Evolutionary conservation across 2,797 vertebrate genomes (phyloP), one percentile per base, ranked within the genome.

Genomic region (Bradypodion ventrale): DNA sequence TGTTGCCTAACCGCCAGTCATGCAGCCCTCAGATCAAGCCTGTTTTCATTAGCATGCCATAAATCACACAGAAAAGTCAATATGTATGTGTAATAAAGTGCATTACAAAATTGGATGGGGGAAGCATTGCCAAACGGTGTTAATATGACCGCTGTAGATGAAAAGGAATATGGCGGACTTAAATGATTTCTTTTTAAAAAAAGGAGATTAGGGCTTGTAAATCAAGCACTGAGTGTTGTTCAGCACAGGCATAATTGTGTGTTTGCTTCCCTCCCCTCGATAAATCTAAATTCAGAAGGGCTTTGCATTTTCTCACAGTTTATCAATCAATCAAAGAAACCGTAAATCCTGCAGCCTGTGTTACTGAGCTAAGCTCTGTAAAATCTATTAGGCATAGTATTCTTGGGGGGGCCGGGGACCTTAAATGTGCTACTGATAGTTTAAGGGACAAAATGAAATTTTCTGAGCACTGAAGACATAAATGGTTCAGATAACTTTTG

Each of bases 1-100:
- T 83, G 77, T 63, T 76, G 87, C 82, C 80, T 78, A 85, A 76
- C 65, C 89, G 89, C 79, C 87, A 79, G 16, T 85, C 80, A 63
- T 59, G 74, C 0, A 78, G 21, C 32, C 49, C 66, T 62, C 70
- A 66, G 2, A 66, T 85, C 23, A 80, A 79, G 37, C 70, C 27
- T 56, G 77, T 23, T 82, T 83, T 52, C 82, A 80, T 87, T 49
- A 73, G 13, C 65, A 62, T 7, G 32, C 80, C 72, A 75, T 75
- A 70, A 87, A 84, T 83, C 25, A 63, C 13, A 23, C 74, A 84
- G 70, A 23, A 7, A 81, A 70, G 59, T 83, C 85, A 65, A 70
- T 13, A 83, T 86, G 80, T 66, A 1, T 1, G 46, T 59, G 2
- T 75, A 75, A 52, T 52, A 87, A 86, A 84, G 69, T 52, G 85